These are phyloP conservation scores for Napeogenes inachia DNA, from an alignment of 2,888 invertebrate genomes.

Conservation along the genomic window DNA sequence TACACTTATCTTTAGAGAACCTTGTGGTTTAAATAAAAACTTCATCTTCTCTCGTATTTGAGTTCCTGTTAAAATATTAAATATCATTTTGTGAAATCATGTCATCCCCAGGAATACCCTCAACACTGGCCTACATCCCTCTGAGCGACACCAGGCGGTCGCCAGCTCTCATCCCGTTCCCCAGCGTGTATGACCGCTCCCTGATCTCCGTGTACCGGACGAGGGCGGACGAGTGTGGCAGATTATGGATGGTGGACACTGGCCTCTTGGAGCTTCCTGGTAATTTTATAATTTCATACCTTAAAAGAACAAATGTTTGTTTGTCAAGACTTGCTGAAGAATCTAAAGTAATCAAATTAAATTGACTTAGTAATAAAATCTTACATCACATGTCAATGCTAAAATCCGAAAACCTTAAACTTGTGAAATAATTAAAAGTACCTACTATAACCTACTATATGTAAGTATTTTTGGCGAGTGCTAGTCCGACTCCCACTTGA, in stretches of 20 bases:
- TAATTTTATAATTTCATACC: constrained; percentile 37
- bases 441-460: no score
- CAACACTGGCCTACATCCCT: constrained; percentile 78
- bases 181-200: constrained; percentile 41
- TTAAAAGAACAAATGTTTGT: not conserved
- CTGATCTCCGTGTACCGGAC: constrained; percentile 85
- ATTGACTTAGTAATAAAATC: no score
- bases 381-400: no score
- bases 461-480: no score
- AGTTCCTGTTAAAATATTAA: no score
- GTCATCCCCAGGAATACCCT: constrained; percentile 71
- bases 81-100: not conserved
- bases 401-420: no score
- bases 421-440: no score
- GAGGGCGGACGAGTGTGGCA: constrained; percentile 81
- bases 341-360: no score
- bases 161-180: constrained; percentile 59
- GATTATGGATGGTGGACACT: constrained; percentile 89
- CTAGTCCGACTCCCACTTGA: no score
- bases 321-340: not conserved
- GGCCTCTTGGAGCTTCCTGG: constrained; percentile 83
- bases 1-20: no score
- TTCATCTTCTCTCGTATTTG: no score
- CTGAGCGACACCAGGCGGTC: constrained; percentile 48
- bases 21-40: no score